Base-by-base conservation (phyloP, 1,140 invertebrate species). In the Elymnias hypermnestra region DNA sequence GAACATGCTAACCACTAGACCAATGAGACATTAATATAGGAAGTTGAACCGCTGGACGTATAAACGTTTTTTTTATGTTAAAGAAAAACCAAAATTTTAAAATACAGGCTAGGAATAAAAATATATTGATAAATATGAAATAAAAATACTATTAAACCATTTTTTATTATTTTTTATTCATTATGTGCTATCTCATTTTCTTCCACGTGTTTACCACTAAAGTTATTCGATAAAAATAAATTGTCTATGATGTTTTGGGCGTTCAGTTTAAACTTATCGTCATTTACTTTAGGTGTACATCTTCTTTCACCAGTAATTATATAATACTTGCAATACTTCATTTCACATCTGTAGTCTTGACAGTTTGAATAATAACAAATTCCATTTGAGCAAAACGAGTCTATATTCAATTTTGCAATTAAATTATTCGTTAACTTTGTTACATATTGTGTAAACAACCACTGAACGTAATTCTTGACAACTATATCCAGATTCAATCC, bases 331-430 rank as follows among this genome's bases (percentile, higher is more conserved):
- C 70, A 77, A 38, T 65, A 58, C 21, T 52, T 36, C 5, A 57
- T n/a, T 50, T 58, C 43, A 46, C 64, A 68, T 3, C 63, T 55
- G 9, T 52, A 39, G 19, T 49, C 19, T 53, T 69, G 43, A 49
- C 64, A 70, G 5, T 41, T 17, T 13, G 56, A 51, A 21, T 73
- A 78, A 33, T 78, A 72, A 41, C 71, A 78, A 9, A 68, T 33
- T n/a, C 69, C 72, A n/a, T 73, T 38, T 0, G 53, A 28, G 44
- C 74, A 78, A 40, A 59, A 56, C 0, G 67, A 61, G 3, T 71
- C 44, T 1, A 69, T 61, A n/a, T 68, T 51, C 12, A 66, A 23
- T 53, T 63, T 57, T 33, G 21, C 47, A 9, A 77, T 60, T 36
- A 75, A 52, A 48, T 51, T 62, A 29, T 78, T 74, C 7, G 63